These are phyloP conservation scores for Scylla paramamosain DNA, from an alignment of 1,140 invertebrate species.

Conservation along the genomic window DNA sequence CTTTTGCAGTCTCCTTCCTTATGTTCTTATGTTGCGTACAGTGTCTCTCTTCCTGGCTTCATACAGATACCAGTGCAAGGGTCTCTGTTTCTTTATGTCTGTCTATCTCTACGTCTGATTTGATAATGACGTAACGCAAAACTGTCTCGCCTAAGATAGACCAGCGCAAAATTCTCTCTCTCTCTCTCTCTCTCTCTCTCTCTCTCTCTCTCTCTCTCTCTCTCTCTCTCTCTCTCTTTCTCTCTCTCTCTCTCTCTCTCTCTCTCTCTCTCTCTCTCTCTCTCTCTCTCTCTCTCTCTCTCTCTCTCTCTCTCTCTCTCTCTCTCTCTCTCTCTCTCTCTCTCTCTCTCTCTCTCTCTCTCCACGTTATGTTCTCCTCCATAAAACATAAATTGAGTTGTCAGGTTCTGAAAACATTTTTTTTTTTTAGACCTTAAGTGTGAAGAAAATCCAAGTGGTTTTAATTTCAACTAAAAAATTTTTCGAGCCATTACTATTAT, in stretches of 20 bases:
- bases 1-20: too few species aligned
- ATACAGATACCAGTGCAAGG: too few species aligned
- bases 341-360: conserved; percentile 33
- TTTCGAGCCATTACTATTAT: too few species aligned
- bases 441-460: too few species aligned
- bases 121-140: too few species aligned
- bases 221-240: background rate
- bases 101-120: background rate
- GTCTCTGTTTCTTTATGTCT: background rate
- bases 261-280: background rate
- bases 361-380: conserved; percentile 25
- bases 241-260: background rate
- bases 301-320: background rate
- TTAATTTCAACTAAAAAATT: too few species aligned
- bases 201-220: background rate
- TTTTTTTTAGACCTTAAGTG: too few species aligned
- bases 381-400: too few species aligned
- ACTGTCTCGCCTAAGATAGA: too few species aligned
- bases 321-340: conserved; percentile 1
- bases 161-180: background rate
- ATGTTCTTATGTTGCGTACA: too few species aligned
- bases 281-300: background rate
- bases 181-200: background rate
- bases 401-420: too few species aligned
- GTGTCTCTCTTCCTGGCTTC: too few species aligned